Conservation (phyloP, 2,797 vertebrate genomes). For the Lutjanus campechanus region DNA sequence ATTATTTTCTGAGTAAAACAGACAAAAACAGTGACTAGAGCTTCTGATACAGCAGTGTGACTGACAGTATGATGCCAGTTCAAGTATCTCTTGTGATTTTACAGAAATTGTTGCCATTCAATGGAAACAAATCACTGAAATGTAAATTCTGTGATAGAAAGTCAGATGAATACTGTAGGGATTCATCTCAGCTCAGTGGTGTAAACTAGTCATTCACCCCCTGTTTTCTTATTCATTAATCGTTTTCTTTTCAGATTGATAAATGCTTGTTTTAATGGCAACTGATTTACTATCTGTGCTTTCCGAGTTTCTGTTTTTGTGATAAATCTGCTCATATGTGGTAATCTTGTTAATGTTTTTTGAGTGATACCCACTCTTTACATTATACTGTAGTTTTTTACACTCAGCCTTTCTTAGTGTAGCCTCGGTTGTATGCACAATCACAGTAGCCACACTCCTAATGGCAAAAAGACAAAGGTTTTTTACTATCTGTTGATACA, state of each 20-base stretch:
- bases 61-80: not conserved
- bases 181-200: slow-evolving; percentile 2
- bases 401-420: not conserved
- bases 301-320: slow-evolving; percentile 7
- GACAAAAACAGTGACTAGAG: not conserved
- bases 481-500: slow-evolving; percentile 30
- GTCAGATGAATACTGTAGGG: not conserved
- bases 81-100: not conserved
- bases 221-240: not conserved
- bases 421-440: slow-evolving; percentile 28
- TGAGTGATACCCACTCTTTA: not conserved
- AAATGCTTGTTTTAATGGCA: not conserved
- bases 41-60: not conserved
- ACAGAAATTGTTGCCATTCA: not conserved
- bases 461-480: slow-evolving; percentile 41
- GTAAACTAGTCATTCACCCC: slow-evolving; percentile 20
- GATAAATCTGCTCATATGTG: slow-evolving; percentile 20
- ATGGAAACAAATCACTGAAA: no score
- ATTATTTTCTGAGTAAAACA: slow-evolving; percentile 31
- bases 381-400: not conserved
- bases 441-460: slow-evolving; percentile 43
- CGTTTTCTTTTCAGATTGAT: slow-evolving; percentile 3
- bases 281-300: not conserved
- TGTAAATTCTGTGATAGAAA: no score
- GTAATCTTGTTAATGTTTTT: slow-evolving; percentile 11